phyloP scores from a whole-genome alignment of 2,113 vertebrate species.

The Peucedramus taeniatus region DNA sequence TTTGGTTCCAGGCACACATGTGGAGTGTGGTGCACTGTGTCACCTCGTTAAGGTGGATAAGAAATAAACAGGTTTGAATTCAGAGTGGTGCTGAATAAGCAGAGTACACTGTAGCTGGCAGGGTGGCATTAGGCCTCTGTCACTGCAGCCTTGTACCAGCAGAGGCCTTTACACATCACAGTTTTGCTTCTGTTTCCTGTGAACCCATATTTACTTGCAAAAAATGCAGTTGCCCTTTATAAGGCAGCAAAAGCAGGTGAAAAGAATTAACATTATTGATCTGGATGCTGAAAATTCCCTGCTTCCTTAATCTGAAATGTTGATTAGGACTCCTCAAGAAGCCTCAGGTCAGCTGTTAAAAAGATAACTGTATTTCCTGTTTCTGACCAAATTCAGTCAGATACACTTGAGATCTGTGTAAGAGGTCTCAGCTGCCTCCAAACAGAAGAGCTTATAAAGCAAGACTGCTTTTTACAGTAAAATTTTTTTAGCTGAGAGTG shows the following conservation, averaged over 20 bases:
- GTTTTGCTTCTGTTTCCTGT: neutral
- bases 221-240: neutral
- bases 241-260: neutral
- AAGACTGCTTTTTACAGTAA: neutral
- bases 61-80: neutral
- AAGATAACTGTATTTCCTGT: neutral
- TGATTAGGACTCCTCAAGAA: neutral
- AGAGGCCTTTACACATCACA: neutral
- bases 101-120: neutral
- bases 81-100: neutral
- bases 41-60: accelerated
- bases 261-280: neutral
- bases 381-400: neutral
- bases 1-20: neutral
- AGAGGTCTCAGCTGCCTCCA: neutral
- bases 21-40: neutral
- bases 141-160: neutral
- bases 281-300: neutral
- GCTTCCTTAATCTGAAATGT: neutral
- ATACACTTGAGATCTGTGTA: neutral
- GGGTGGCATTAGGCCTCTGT: neutral
- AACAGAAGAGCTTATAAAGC: neutral
- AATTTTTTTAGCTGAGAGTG: neutral
- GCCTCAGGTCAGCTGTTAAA: neutral
- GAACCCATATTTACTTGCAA: neutral